phyloP scores from a whole-genome alignment of 2,888 invertebrate species.

The Eupithecia subfuscata region DNA sequence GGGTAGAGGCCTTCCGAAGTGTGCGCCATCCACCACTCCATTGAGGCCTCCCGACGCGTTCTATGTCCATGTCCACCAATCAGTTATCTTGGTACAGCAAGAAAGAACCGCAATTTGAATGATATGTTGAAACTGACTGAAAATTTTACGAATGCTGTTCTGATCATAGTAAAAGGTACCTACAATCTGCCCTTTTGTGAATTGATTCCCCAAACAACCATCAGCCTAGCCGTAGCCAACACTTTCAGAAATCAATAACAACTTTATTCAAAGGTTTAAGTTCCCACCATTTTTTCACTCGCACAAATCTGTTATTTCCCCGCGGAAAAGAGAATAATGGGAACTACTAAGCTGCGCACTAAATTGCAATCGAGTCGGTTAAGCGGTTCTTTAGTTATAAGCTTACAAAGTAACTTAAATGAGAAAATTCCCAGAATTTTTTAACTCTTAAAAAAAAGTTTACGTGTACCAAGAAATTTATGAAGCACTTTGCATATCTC shows the following conservation, averaged over 20 bases:
- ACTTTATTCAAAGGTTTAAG: not conserved
- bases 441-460: not conserved
- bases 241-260: not conserved
- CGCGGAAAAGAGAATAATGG: not conserved
- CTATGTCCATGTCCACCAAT: not conserved
- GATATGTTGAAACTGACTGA: not conserved
- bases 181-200: not conserved
- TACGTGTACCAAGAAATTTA: conserved; percentile 5
- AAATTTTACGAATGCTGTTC: not conserved
- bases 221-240: not conserved
- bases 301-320: conserved; percentile 3
- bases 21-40: too few species aligned
- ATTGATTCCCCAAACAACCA: not conserved
- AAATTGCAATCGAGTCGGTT: conserved; percentile 6
- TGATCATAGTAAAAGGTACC: not conserved
- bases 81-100: not conserved
- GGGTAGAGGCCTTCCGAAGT: not conserved
- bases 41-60: not conserved
- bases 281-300: not conserved
- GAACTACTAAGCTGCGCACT: not conserved
- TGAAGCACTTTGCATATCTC: conserved; percentile 30
- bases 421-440: not conserved
- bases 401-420: not conserved
- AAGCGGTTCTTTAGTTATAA: not conserved
- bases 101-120: not conserved